Evolutionary conservation across 2,888 invertebrate species (phyloP).

Genomic region (Salpingus planirostris): DNA sequence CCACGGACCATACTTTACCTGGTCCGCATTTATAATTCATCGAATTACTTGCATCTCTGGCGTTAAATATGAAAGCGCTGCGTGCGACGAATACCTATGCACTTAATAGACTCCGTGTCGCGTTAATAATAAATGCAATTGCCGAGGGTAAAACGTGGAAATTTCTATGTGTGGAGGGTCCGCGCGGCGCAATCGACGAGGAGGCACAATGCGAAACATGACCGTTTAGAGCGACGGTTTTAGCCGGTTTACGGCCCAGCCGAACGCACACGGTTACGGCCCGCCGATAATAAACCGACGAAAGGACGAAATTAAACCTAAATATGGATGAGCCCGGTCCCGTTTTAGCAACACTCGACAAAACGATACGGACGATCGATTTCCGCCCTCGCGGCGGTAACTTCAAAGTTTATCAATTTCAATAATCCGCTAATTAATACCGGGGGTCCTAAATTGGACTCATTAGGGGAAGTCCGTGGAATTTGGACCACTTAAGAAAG

Average conservation of each 20-base stretch:
- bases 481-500: no score
- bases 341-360: slow-evolving; percentile 5
- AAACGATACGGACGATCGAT: no score
- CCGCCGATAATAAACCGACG: slow-evolving; percentile 7
- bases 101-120: slow-evolving; percentile 34
- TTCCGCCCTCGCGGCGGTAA: no score
- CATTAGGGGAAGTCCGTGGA: no score
- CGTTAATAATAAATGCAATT: slow-evolving; percentile 35
- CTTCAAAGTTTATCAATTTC: no score
- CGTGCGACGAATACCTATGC: slow-evolving; percentile 35
- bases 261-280: slow-evolving; percentile 4
- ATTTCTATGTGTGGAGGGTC: slow-evolving; percentile 2
- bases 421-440: no score
- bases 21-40: slow-evolving; percentile 30
- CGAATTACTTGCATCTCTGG: slow-evolving; percentile 29
- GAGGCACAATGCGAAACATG: slow-evolving; percentile 5
- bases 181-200: slow-evolving; percentile 3
- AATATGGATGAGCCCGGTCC: slow-evolving; percentile 8
- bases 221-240: slow-evolving; percentile 4
- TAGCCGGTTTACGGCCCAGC: slow-evolving; percentile 2
- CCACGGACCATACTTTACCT: slow-evolving; percentile 19
- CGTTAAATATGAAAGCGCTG: slow-evolving; percentile 33
- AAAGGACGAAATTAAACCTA: slow-evolving; percentile 6
- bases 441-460: no score
- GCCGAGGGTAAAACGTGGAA: slow-evolving; percentile 6